Base-by-base conservation (phyloP, 2,888 invertebrate genomes). In the Xestia sexstrigata region DNA sequence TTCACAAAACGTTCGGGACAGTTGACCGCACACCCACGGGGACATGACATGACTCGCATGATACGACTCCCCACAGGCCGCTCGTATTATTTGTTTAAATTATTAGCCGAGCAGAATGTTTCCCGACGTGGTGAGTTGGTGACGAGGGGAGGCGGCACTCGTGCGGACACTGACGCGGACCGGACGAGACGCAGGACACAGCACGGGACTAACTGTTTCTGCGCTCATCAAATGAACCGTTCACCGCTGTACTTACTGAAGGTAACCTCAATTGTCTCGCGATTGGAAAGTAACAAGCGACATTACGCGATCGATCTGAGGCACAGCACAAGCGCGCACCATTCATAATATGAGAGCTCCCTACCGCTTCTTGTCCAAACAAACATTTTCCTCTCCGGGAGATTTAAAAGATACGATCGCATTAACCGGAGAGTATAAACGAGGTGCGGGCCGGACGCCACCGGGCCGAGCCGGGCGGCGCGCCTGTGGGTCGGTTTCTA, bases 401-500 rank as follows among this genome's bases (percentile, higher is more conserved):
- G 78, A 80, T 91, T 93, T 93, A 92, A 93, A 91, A 95, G 95
- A 95, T 95, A 94, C 94, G 93, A 93, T 94, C 94, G 93, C 93
- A 94, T 95, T 95, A 94, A 92, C 80, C 90, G 90, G 91, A 92
- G 92, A 91, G 92, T 93, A 93, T 94, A 93, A 94, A 93, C 93
- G 94, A 74, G 92, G 86, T 82, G 86, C 80, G 73, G 91, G 84
- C 87, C 88, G 90, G 87, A 83, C 80, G 81, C 66, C 68, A 11
- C 20, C 35, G 60, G 76, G 13, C 35, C 68, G 78, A 90, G 85
- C 73, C 73, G 78, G 90, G 84, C 72, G 62, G 70, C 72, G 70
- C 72, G 35, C 42, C 73, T 17, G 79, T 70, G 76, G 92, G 88
- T 85, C 90, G 88, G 87, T 86, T 90, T 89, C 91, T 90, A 91